These are phyloP conservation scores for Myotis davidii DNA, from an alignment of 2,113 vertebrate genomes.

Conservation along the genomic window DNA sequence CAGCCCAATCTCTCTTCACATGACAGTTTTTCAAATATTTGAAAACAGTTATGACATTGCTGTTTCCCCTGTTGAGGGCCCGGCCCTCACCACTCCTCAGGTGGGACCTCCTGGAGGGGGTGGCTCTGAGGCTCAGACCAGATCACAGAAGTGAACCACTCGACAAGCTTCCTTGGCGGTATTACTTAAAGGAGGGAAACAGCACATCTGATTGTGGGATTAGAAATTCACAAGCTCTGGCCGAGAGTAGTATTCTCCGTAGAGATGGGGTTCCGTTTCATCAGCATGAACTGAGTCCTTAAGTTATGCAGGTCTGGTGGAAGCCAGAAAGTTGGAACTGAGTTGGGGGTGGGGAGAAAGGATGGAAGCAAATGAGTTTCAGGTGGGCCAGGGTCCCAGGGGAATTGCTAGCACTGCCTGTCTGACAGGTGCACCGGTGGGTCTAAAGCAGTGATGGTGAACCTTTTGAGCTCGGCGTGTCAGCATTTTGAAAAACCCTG, in stretches of 20 bases:
- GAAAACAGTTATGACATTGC: not conserved
- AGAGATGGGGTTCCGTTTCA: not conserved
- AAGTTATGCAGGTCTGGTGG: not conserved
- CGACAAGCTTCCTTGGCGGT: not conserved
- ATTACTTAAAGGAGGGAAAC: constrained; percentile 35
- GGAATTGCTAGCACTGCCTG: not conserved
- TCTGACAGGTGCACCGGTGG: not conserved
- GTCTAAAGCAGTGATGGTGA: not conserved
- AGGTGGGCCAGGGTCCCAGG: not conserved
- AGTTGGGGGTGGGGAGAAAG: not conserved
- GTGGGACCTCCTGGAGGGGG: not conserved
- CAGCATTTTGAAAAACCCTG: too few species aligned
- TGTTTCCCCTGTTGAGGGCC: not conserved
- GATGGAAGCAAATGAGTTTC: not conserved
- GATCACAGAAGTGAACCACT: not conserved
- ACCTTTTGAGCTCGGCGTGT: too few species aligned
- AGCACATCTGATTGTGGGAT: not conserved
- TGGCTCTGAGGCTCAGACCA: not conserved
- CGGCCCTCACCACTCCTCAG: not conserved
- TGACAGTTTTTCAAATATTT: not conserved
- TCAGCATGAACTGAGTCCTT: not conserved
- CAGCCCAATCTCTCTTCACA: not conserved
- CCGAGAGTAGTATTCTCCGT: not conserved
- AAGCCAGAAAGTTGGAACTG: not conserved
- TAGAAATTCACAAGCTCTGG: constrained; percentile 30